phyloP scores from a whole-genome alignment of 2,113 vertebrate species.

The Eira barbara region DNA sequence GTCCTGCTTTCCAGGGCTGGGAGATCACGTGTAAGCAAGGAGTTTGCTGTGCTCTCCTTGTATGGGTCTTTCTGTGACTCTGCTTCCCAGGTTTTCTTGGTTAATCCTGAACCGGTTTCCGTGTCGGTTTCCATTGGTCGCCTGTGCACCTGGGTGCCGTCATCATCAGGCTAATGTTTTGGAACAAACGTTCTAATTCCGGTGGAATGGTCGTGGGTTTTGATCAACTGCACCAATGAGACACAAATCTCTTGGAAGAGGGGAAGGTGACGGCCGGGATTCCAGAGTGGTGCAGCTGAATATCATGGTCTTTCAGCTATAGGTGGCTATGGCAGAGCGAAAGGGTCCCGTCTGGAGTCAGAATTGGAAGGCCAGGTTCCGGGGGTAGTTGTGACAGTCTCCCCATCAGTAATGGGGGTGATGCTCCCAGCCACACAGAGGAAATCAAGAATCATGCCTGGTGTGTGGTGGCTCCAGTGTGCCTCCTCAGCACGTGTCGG shows the following conservation, averaged over 20 bases:
- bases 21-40: accelerated
- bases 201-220: background rate
- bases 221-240: background rate
- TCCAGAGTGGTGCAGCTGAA: too few relatives aligned
- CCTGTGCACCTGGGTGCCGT: accelerated
- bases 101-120: background rate
- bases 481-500: background rate
- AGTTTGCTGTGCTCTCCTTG: background rate
- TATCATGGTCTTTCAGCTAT: background rate
- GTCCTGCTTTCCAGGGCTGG: background rate
- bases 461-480: background rate
- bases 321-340: background rate
- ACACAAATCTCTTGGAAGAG: background rate
- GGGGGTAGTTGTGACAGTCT: background rate
- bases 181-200: background rate
- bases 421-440: background rate
- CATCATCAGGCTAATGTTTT: background rate
- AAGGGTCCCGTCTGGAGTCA: background rate
- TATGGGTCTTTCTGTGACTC: accelerated
- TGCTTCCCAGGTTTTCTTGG: background rate
- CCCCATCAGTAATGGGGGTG: background rate
- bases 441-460: background rate
- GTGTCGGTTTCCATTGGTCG: background rate
- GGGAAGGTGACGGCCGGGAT: background rate
- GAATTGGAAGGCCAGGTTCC: background rate